Base-by-base conservation (phyloP, 2,113 vertebrate species). In the Xenus cinereus region DNA sequence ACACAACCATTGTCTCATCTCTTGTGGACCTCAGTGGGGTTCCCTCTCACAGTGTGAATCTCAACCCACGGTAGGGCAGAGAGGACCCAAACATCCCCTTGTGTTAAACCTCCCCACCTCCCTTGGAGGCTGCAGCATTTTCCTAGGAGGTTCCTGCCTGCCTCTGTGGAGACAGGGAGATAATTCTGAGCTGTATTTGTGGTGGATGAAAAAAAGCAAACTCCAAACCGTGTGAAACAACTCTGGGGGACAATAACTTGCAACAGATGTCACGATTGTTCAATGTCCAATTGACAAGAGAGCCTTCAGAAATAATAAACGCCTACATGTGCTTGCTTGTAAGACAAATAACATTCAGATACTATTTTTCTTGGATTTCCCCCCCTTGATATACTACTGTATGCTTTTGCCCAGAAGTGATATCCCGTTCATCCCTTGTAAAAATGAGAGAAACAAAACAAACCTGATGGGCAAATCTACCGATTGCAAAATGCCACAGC, bases 261-360 rank as follows among this genome's bases (percentile, higher is more conserved):
- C 87, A 96, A 80, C 90, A 94, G 81, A 91, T 91, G 93, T 91
- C 95, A 88, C 0, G 0, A 67, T 28, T 87, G 78, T 93, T 97
- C 84, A 56, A 20, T 21, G 62, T 66, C 69, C 3, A 1, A 73
- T 32, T 79, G 84, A 79, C 9, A 12, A 79, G 74, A 93, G 48
- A 92, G 73, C 56, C 68, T 91, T 96, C 95, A 96, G 87, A 95
- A 96, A 95, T 66, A 95, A 95, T 69, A 95, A 95, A 91, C 1
- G 1, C 39, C 66, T 79, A 84, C 89, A 59, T 79, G 59, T 89
- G n/a, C 66, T 87, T 76, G 77, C 74, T 90, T 62, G 39, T 57
- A 51, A 93, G 84, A 87, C 41, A 95, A 89, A 95, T 11, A 73
- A 37, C 48, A 46, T 80, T 84, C 91, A 95, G 92, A 94, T 50